A percentile compares a stretch with the other conserved stretches of the same genome.
phyloP scores from a whole-genome alignment of 2,888 invertebrate genomes.

The Serrognathus titanus region DNA sequence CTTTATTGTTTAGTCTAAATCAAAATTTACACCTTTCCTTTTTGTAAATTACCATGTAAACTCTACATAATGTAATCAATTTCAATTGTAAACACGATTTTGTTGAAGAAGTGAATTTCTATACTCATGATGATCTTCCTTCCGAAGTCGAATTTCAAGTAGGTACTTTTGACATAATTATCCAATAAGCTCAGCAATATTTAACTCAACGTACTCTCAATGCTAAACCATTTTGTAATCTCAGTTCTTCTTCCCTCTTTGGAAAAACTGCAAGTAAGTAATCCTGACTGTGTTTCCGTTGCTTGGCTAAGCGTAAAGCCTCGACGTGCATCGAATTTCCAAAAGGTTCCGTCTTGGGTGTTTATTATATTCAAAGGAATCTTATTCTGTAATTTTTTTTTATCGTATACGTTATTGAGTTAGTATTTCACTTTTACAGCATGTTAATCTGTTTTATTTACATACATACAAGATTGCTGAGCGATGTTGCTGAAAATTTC shows the following conservation, averaged over 20 bases:
- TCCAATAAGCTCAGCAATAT: not conserved
- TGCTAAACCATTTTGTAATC: no score
- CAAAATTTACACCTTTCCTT: not conserved
- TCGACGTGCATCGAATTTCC: constrained; percentile 1
- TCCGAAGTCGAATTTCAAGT: no score
- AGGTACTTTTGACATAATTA: not conserved
- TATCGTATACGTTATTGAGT: no score
- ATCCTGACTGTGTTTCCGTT: not conserved
- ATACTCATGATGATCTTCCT: no score
- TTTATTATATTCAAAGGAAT: constrained; percentile 5
- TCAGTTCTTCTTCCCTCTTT: not conserved
- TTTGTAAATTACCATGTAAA: not conserved
- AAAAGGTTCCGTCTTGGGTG: not conserved
- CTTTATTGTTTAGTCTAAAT: no score
- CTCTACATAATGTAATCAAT: not conserved
- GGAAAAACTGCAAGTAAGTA: not conserved
- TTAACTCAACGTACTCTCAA: not conserved
- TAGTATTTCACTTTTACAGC: no score
- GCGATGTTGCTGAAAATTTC: no score
- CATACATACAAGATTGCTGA: no score
- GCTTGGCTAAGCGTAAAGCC: constrained; percentile 4
- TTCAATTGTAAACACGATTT: no score
- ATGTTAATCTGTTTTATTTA: no score
- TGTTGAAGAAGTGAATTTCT: no score
- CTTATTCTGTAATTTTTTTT: no score